These are phyloP conservation scores for Diadromus collaris DNA, from an alignment of 2,888 invertebrate species.

Conservation along the genomic window DNA sequence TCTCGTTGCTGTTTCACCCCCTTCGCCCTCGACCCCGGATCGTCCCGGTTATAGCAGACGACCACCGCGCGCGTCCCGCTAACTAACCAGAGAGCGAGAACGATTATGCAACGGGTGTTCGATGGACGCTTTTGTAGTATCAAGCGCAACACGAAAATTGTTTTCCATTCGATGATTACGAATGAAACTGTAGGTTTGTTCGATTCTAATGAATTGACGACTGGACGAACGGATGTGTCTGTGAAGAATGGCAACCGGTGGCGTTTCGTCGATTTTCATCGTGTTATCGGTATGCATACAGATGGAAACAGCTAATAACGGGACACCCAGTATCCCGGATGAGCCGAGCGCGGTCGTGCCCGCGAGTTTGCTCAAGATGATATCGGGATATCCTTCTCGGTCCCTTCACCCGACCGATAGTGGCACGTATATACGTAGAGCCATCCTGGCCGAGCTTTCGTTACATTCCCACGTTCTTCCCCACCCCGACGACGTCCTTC, in stretches of 20 bases:
- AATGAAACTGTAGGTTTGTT: no score
- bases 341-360: conserved; percentile 68
- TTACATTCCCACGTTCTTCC: conserved; percentile 52
- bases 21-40: conserved; percentile 61
- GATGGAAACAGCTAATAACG: conserved; percentile 63
- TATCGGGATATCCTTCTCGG: conserved; percentile 70
- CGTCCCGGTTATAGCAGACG: conserved; percentile 26
- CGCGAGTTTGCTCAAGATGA: conserved; percentile 76
- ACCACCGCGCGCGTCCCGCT: conserved; percentile 71
- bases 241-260: background rate
- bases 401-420: conserved; percentile 21
- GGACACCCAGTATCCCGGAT: conserved; percentile 75
- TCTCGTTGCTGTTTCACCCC: conserved; percentile 64
- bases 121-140: background rate
- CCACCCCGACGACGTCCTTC: conserved; percentile 54
- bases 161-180: no score
- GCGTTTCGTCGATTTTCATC: conserved; percentile 4
- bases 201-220: background rate
- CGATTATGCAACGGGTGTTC: conserved; percentile 76
- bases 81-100: conserved; percentile 75
- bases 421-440: conserved; percentile 17
- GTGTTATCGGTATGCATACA: conserved; percentile 17
- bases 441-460: conserved; percentile 58
- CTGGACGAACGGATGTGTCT: background rate
- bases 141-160: background rate